These are phyloP conservation scores for Dermolepida albohirtum DNA, from an alignment of 2,888 invertebrate species.

Conservation along the genomic window DNA sequence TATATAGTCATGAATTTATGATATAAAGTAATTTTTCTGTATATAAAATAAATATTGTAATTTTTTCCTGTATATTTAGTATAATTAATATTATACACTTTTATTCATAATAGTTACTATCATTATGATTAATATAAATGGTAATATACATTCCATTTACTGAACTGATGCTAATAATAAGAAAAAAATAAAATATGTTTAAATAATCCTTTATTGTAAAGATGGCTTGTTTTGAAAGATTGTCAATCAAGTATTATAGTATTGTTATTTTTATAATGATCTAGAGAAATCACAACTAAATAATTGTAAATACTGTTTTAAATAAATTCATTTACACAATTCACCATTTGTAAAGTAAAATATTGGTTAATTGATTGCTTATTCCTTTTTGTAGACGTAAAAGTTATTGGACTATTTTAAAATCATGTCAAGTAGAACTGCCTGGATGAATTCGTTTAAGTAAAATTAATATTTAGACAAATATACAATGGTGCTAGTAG, in stretches of 20 bases:
- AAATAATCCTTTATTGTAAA: background rate
- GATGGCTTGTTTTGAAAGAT: background rate
- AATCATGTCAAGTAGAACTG: no score
- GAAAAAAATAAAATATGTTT: no score
- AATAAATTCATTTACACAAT: slow-evolving; percentile 23
- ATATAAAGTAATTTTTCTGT: slow-evolving; percentile 21
- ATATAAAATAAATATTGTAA: slow-evolving; percentile 17
- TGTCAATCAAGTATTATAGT: background rate
- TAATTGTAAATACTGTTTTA: slow-evolving; percentile 35
- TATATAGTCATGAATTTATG: slow-evolving; percentile 12
- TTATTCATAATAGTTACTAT: slow-evolving; percentile 18
- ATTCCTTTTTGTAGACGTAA: no score
- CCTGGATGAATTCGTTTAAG: no score
- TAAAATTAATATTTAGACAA: no score
- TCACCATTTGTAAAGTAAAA: slow-evolving; percentile 15
- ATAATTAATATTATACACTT: slow-evolving; percentile 17
- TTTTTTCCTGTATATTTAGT: slow-evolving; percentile 24
- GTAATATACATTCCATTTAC: slow-evolving; percentile 36
- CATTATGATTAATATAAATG: slow-evolving; percentile 21
- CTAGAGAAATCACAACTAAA: slow-evolving; percentile 2
- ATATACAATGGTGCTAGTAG: no score
- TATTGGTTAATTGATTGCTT: no score
- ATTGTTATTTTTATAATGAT: slow-evolving; percentile 16
- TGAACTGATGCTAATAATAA: slow-evolving; percentile 27
- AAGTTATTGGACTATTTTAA: no score